phyloP scores from a whole-genome alignment of 1,140 invertebrate genomes.

The Heliconius hewitsoni region DNA sequence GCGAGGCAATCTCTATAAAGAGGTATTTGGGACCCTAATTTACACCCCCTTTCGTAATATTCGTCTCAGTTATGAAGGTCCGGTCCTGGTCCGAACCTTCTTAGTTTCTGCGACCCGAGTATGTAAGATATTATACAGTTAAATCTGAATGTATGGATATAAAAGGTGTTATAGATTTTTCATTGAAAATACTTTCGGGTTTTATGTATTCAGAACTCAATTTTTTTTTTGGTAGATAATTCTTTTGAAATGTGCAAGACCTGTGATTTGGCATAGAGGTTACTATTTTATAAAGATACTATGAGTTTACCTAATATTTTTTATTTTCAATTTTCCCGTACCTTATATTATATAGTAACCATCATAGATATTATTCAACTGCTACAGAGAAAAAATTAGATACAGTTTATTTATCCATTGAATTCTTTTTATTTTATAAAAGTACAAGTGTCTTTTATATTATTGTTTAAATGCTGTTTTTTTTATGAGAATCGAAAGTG shows the following conservation, averaged over 20 bases:
- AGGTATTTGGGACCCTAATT: constrained; percentile 77
- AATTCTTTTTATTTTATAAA: neutral
- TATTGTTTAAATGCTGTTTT: no score
- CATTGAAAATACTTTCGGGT: constrained; percentile 19
- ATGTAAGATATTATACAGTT: constrained; percentile 33
- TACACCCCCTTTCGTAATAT: constrained; percentile 76
- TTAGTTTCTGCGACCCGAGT: constrained; percentile 23
- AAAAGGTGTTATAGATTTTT: constrained; percentile 26
- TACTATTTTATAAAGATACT: neutral
- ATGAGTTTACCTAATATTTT: no score
- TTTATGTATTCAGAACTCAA: neutral
- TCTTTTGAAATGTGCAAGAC: neutral
- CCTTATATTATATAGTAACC: no score
- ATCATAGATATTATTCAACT: no score
- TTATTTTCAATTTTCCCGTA: no score
- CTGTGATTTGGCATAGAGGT: neutral
- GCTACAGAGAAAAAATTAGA: no score
- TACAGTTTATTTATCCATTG: no score
- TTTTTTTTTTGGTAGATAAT: neutral
- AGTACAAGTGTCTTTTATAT: neutral
- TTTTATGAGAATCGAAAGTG: no score
- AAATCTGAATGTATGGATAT: constrained; percentile 30
- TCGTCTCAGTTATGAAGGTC: constrained; percentile 66
- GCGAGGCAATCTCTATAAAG: constrained; percentile 75
- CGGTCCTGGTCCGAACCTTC: constrained; percentile 45